Evolutionary conservation across 2,888 invertebrate species (phyloP), one percentile per base, ranked within the genome.

Genomic region (Drosophila pseudotakahashii): DNA sequence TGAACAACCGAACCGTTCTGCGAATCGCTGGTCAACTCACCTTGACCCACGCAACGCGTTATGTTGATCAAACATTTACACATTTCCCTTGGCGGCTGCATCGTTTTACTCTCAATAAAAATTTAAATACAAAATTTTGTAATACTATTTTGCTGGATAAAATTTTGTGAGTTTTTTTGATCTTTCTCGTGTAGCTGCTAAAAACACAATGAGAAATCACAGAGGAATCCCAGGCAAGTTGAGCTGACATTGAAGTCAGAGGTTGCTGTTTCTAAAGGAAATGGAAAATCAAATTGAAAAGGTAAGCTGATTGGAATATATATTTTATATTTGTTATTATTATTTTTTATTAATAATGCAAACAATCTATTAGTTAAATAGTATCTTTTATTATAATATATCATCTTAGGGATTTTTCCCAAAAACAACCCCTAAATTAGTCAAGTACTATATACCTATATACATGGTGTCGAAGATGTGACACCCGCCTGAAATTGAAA

Each of bases 401-500:
- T 19, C 19, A 19, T 19, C 23, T 23, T 23, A 3, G 14, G 14
- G 14, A 30, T 7, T 30, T 7, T 7, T 7, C 13, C 6, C 11
- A 7, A 7, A 7, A 45, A 45, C 26, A 14, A 32, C 32, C 47
- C 30, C 32, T 16, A 11, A 47, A 11, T 2, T 14, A 32, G 47
- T 32, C 14, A 37, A 39, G 34, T 10, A 30, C 45, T 6, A 26
- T 37, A n/a, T 14, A 9, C 30, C 19, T n/a, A n/a, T 16, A n/a
- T 7, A 37, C n/a, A 36, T 36, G 23, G 59, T 50, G 59, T 59
- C 7, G 34, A 3, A 48, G 16, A n/a, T 10, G 16, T 47, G 26
- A 34, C 64, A 47, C 64, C 58, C 44, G 45, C 37, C 58, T 14
- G 34, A 16, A 32, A 13, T 52, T 14, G 30, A 13, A 34, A 45